These are phyloP conservation scores for Cyanocitta stelleri DNA, from an alignment of 2,113 vertebrate species.

Conservation along the genomic window DNA sequence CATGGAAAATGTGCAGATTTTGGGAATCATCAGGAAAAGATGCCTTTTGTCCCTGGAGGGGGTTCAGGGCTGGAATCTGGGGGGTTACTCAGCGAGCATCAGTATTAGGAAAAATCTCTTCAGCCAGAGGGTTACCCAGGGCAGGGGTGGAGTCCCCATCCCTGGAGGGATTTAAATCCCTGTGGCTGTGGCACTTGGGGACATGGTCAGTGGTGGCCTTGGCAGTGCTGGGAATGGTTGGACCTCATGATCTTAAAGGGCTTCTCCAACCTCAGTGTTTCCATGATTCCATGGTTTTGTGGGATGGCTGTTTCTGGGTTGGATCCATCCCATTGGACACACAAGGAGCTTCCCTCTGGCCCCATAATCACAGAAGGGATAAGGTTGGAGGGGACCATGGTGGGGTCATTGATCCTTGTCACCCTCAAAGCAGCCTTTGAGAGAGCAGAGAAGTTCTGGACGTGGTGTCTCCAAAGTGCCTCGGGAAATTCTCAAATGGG, in stretches of 20 bases:
- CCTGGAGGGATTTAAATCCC: neutral
- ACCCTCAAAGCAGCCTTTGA: neutral
- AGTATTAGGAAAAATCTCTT: neutral
- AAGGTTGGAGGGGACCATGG: neutral
- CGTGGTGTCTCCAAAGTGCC: fast-evolving
- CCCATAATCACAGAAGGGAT: neutral
- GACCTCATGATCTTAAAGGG: neutral
- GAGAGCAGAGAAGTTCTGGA: neutral
- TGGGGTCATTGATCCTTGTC: neutral
- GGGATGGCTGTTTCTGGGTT: neutral
- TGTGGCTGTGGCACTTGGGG: neutral
- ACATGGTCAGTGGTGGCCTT: neutral
- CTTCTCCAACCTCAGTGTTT: neutral
- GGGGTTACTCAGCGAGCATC: neutral
- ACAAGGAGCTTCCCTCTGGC: neutral
- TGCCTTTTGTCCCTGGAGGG: neutral
- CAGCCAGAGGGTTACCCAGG: neutral
- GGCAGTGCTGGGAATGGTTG: neutral
- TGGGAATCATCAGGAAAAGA: neutral
- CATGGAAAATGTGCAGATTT: neutral
- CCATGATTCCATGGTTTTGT: neutral
- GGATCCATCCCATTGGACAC: neutral
- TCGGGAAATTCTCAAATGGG: neutral
- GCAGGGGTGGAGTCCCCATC: neutral
- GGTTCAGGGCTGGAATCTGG: neutral